These are phyloP conservation scores for Philotrypesis tridentata DNA, from an alignment of 1,140 invertebrate species.

Conservation along the genomic window DNA sequence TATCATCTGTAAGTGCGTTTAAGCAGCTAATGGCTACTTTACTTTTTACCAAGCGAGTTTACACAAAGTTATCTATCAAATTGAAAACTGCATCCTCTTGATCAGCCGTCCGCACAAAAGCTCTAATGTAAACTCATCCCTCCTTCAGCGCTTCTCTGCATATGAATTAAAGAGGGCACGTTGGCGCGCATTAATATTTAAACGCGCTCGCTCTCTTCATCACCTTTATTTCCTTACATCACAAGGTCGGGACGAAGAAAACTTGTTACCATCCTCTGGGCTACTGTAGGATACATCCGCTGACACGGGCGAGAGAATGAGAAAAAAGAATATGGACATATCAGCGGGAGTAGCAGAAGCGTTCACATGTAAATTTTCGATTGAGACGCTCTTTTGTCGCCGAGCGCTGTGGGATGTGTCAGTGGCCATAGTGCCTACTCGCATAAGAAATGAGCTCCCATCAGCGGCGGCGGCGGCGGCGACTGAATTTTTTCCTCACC, in stretches of 20 bases:
- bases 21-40: neutral
- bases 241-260: conserved; percentile 31
- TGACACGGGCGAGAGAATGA: conserved; percentile 14
- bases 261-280: neutral
- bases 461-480: neutral
- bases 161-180: conserved; percentile 9
- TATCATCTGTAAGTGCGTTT: neutral
- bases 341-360: neutral
- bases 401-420: conserved; percentile 36
- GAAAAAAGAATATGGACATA: neutral
- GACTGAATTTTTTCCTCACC: neutral
- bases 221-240: conserved; percentile 38
- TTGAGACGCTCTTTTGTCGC: conserved; percentile 45
- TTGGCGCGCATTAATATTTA: conserved; percentile 43
- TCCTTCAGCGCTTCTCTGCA: neutral
- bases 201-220: conserved; percentile 1
- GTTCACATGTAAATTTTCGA: conserved; percentile 47
- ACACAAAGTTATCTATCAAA: neutral
- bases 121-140: neutral
- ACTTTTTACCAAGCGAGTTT: neutral
- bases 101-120: neutral
- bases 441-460: conserved; percentile 39
- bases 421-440: conserved; percentile 34
- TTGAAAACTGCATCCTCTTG: neutral
- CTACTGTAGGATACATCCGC: conserved; percentile 34